Evolutionary conservation across 2,888 invertebrate species (phyloP).

Genomic region (Alentia gelatinosa): DNA sequence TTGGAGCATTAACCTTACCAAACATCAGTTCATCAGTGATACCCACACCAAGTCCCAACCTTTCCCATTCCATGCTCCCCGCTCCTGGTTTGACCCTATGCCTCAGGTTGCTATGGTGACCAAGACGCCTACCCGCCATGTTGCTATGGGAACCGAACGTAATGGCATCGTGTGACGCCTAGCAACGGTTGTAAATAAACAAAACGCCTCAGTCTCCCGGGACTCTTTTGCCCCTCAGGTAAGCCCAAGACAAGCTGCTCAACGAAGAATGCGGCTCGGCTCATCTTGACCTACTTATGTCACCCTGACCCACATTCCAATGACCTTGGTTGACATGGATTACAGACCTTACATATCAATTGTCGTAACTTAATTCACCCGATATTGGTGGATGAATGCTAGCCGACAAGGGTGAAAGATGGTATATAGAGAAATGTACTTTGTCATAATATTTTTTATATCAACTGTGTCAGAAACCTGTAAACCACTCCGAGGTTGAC

Average conservation of each 20-base stretch:
- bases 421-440: too few relatives aligned
- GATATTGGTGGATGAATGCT: too few relatives aligned
- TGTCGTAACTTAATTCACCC: too few relatives aligned
- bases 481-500: too few relatives aligned
- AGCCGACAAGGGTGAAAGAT: too few relatives aligned
- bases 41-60: not conserved
- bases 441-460: too few relatives aligned
- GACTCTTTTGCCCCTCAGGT: not conserved
- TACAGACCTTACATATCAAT: too few relatives aligned
- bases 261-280: too few relatives aligned
- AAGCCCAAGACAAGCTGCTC: not conserved
- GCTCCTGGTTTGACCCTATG: not conserved
- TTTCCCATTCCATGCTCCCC: not conserved
- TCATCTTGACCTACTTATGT: not conserved
- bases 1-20: not conserved
- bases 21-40: not conserved
- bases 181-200: slow-evolving; percentile 8
- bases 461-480: too few relatives aligned
- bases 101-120: not conserved
- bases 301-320: not conserved
- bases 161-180: not conserved
- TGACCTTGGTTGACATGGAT: not conserved
- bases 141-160: not conserved
- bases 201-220: not conserved
- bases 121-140: not conserved